These are phyloP conservation scores for Furnarius figulus DNA, from an alignment of 2,113 vertebrate species.

Conservation along the genomic window DNA sequence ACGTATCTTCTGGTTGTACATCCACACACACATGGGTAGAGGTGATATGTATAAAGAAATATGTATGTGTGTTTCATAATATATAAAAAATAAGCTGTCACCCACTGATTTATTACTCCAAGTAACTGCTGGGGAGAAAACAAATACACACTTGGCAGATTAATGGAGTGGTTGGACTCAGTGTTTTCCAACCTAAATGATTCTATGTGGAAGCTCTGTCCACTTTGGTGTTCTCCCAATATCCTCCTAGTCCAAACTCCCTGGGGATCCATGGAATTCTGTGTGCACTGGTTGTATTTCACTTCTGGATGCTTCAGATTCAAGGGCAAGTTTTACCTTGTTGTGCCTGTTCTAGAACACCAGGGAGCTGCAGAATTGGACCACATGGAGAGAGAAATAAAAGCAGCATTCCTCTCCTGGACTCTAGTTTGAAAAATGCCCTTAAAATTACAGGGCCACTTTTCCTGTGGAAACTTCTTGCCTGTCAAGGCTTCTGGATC, in stretches of 20 bases:
- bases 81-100: background rate
- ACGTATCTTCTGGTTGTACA: background rate
- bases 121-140: background rate
- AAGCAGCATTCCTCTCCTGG: background rate
- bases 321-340: too few species aligned
- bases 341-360: too few species aligned
- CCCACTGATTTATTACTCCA: background rate
- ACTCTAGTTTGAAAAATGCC: background rate
- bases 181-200: background rate
- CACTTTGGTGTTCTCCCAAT: too few species aligned
- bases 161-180: background rate
- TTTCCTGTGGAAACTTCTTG: background rate
- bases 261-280: background rate
- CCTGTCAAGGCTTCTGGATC: background rate
- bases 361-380: background rate
- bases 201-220: background rate
- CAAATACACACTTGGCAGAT: accelerated
- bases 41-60: background rate
- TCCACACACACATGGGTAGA: background rate
- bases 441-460: background rate
- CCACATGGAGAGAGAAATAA: background rate
- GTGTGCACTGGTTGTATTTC: background rate
- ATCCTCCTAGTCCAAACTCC: background rate
- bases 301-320: background rate
- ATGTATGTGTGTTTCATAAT: background rate